A percentile compares a stretch with the other conserved stretches of the same genome.
These are phyloP conservation scores for Liasis olivaceus DNA, from an alignment of 2,797 vertebrate genomes.

Conservation along the genomic window DNA sequence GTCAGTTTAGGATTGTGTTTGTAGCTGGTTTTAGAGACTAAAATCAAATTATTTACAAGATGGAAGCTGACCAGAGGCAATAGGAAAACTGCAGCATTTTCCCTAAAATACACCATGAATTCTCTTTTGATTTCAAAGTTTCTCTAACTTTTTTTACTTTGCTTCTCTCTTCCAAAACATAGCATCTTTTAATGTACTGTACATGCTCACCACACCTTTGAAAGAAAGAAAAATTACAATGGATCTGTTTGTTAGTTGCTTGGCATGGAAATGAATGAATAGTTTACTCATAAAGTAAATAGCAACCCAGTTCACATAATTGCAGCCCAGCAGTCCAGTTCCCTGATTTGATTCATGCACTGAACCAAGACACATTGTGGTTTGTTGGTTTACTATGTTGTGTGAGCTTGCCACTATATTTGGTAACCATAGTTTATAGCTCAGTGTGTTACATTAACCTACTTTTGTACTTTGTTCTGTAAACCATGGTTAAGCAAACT, in stretches of 20 bases:
- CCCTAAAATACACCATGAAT: not conserved
- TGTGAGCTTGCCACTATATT: too few relatives aligned
- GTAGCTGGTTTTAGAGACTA: not conserved
- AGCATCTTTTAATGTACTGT: not conserved
- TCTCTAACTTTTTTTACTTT: not conserved
- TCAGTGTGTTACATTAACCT: too few relatives aligned
- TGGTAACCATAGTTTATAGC: too few relatives aligned
- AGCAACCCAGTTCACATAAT: too few relatives aligned
- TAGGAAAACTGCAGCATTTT: not conserved
- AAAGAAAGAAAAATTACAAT: not conserved
- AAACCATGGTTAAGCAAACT: too few relatives aligned
- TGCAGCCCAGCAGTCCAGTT: too few relatives aligned
- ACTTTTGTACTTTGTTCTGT: too few relatives aligned
- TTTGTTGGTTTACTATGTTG: too few relatives aligned
- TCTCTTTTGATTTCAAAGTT: not conserved
- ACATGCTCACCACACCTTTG: not conserved
- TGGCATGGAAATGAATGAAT: not conserved
- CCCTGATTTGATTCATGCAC: too few relatives aligned
- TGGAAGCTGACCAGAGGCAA: not conserved
- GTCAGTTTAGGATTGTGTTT: not conserved
- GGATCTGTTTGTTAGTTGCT: not conserved
- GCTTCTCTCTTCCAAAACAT: not conserved
- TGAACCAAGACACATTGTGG: too few relatives aligned
- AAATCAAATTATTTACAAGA: slow-evolving; percentile 1
- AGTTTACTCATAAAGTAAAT: too few relatives aligned